Conservation (phyloP, 2,888 invertebrate genomes). For the Notodromas monacha region DNA sequence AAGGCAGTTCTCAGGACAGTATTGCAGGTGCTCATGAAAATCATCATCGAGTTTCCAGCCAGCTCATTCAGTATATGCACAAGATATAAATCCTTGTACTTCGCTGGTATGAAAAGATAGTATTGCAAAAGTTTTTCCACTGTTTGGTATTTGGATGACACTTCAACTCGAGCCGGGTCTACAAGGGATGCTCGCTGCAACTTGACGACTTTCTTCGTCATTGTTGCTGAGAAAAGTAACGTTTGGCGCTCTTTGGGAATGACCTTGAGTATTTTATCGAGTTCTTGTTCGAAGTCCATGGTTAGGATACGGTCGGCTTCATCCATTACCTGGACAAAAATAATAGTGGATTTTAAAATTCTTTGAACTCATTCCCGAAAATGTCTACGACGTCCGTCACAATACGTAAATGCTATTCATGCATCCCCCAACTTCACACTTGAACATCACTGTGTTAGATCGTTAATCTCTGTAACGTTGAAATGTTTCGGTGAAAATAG, state of each 20-base stretch:
- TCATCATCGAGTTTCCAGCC: slow-evolving; percentile 78
- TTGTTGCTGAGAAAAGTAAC: slow-evolving; percentile 86
- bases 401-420: too few species aligned
- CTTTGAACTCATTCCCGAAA: too few species aligned
- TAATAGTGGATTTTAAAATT: too few species aligned
- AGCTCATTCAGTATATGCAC: slow-evolving; percentile 79
- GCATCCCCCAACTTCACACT: too few species aligned
- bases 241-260: slow-evolving; percentile 71
- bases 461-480: too few species aligned
- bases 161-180: slow-evolving; percentile 83
- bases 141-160: slow-evolving; percentile 80
- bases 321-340: slow-evolving; percentile 96
- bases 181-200: slow-evolving; percentile 70
- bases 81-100: slow-evolving; percentile 85
- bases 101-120: slow-evolving; percentile 76
- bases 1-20: slow-evolving; percentile 61
- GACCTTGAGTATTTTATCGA: slow-evolving; percentile 70
- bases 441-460: too few species aligned
- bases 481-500: too few species aligned
- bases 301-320: slow-evolving; percentile 95
- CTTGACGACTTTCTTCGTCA: slow-evolving; percentile 92
- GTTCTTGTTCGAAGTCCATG: slow-evolving; percentile 94
- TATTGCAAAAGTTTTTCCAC: slow-evolving; percentile 82
- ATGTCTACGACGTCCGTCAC: too few species aligned
- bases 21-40: slow-evolving; percentile 82